phyloP scores from a whole-genome alignment of 2,888 invertebrate species.

The Synanthedon myopaeformis region DNA sequence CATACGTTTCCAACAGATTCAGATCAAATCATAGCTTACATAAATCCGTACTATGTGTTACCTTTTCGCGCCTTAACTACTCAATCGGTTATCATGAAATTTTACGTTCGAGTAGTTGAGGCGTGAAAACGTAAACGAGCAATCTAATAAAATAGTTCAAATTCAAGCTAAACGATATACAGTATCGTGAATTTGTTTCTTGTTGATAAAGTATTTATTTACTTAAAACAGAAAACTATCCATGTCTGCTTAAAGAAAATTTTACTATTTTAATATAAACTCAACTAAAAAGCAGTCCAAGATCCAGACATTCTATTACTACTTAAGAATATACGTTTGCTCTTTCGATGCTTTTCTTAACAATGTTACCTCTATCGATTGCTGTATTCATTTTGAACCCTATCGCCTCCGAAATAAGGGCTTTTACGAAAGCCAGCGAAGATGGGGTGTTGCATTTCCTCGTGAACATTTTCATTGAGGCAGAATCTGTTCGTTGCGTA shows the following conservation, averaged over 20 bases:
- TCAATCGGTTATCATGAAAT: too few relatives aligned
- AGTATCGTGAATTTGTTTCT: too few relatives aligned
- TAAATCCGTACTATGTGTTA: too few relatives aligned
- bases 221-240: too few relatives aligned
- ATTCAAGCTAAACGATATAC: too few relatives aligned
- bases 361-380: background rate
- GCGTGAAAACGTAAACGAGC: too few relatives aligned
- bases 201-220: too few relatives aligned
- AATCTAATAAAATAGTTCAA: too few relatives aligned
- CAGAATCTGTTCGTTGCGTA: background rate
- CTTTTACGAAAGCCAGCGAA: background rate
- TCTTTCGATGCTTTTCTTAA: background rate
- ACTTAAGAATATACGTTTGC: conserved; percentile 1
- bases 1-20: too few relatives aligned
- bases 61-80: too few relatives aligned
- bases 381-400: background rate
- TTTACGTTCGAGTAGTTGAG: too few relatives aligned
- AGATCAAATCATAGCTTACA: too few relatives aligned
- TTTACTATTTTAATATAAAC: background rate
- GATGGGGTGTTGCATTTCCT: background rate
- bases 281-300: background rate
- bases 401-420: background rate
- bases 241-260: background rate
- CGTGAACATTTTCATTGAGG: background rate
- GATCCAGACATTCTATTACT: background rate